A percentile compares a stretch with the other conserved stretches of the same genome.
Evolutionary conservation across 2,797 vertebrate genomes (phyloP).

Genomic region (Macrochelys suwanniensis): DNA sequence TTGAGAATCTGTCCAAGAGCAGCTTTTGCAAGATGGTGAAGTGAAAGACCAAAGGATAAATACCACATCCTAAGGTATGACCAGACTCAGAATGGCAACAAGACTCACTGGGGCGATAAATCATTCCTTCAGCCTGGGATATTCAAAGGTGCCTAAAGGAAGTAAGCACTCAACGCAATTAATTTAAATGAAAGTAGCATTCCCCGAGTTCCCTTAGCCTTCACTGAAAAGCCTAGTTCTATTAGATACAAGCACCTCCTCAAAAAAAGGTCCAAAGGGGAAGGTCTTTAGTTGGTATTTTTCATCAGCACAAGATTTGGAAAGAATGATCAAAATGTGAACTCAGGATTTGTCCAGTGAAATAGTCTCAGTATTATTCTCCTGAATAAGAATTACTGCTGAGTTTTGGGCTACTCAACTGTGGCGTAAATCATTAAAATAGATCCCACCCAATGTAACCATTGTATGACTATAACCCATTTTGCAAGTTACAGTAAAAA

Average conservation of each 20-base stretch:
- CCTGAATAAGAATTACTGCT: background rate
- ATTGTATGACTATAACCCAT: background rate
- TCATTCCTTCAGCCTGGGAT: background rate
- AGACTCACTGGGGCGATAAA: rapidly evolving
- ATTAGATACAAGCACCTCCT: background rate
- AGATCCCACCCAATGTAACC: background rate
- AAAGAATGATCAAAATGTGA: background rate
- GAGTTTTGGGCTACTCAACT: background rate
- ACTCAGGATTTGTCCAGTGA: background rate
- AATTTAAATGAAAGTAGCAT: background rate
- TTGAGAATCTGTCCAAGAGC: background rate
- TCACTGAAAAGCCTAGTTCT: background rate
- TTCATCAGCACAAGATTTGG: background rate
- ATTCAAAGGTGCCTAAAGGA: background rate
- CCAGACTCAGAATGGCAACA: rapidly evolving
- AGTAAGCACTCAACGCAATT: background rate
- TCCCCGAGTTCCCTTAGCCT: rapidly evolving
- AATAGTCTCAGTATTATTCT: rapidly evolving
- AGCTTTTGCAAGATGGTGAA: rapidly evolving
- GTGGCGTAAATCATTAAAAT: background rate
- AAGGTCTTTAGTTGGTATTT: background rate
- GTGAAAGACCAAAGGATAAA: rapidly evolving
- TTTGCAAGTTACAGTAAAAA: background rate
- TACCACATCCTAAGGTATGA: background rate
- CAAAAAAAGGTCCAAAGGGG: rapidly evolving